Base-by-base conservation (phyloP, 2,113 vertebrate genomes). In the Callocephalon fimbriatum region DNA sequence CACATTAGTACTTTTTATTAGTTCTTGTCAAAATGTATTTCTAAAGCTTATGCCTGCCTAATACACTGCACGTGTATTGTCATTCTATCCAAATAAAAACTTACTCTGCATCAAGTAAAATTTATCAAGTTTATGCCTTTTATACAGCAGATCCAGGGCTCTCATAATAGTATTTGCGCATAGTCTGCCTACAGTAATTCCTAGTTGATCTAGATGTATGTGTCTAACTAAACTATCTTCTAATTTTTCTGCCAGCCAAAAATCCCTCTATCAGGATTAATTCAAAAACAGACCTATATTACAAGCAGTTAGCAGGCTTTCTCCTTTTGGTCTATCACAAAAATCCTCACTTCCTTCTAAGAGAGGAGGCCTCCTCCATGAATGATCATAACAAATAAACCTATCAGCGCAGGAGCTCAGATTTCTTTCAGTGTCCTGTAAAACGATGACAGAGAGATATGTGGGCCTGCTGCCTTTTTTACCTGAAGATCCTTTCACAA, bases 61-160 rank as follows among this genome's bases (percentile, higher is more conserved):
- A 80, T 15, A 65, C 1, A 0, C 15, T 20, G 5, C 6, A 45
- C 0, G 0, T 7, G 13, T 25, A 32, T 9, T 35, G 9, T 5
- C 45, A 38, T 76, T 42, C 35, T 65, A 15, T 32, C 18, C 53
- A 76, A 93, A 84, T 18, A 42, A 89, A 79, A 20, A 59, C 7
- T 22, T 44, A 8, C 19, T 47, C 44, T 74, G 10, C 18, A 44
- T 48, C n/a, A 70, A 26, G 29, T 27, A 45, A 76, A 63, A 44
- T 51, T 23, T 9, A 56, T 68, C 17, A 2, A 1, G 0, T 45
- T 92, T n/a, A 67, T 23, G 9, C 11, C 9, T 84, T 72, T 40
- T 40, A 82, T 45, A 65, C 21, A 76, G 48, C 16, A 80, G 51
- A 13, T 16, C 47, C n/a, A 63, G 35, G 9, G 32, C 12, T 63